Percentiles rank a stretch among this genome's conserved stretches.
phyloP scores from a whole-genome alignment of 1,140 invertebrate genomes.

The Aphelinus certus region DNA sequence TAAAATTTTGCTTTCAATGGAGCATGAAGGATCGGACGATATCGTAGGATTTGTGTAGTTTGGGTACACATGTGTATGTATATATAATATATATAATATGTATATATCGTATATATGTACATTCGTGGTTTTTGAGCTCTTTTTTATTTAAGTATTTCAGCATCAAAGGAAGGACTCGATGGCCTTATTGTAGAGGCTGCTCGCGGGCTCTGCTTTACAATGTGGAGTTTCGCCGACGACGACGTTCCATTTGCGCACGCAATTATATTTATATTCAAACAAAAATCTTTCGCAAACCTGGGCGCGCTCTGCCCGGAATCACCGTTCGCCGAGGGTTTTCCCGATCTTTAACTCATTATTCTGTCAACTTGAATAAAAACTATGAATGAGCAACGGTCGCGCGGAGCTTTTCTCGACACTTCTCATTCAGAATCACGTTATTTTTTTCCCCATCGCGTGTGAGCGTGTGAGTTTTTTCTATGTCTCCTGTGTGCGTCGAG shows the following conservation, averaged over 20 bases:
- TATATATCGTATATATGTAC: constrained; percentile 65
- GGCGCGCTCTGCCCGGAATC: constrained; percentile 21
- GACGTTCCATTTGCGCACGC: constrained; percentile 22
- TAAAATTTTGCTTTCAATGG: constrained; percentile 37
- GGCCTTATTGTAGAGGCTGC: constrained; percentile 30
- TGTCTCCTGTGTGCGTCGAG: constrained; percentile 27
- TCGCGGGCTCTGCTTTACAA: constrained; percentile 27
- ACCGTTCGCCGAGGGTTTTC: constrained; percentile 32
- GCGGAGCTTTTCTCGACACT: constrained; percentile 29
- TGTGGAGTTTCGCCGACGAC: constrained; percentile 24
- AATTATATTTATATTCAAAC: constrained; percentile 30
- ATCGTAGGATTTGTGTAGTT: constrained; percentile 53
- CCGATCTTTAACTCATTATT: constrained; percentile 12
- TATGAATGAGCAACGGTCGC: constrained; percentile 22
- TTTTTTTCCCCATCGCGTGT: neutral
- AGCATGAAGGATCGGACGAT: constrained; percentile 52
- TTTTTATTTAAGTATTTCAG: constrained; percentile 60
- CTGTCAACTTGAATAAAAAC: constrained; percentile 13
- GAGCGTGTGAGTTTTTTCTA: constrained; percentile 11
- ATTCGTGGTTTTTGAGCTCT: constrained; percentile 65
- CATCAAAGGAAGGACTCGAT: constrained; percentile 58
- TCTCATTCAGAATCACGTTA: neutral
- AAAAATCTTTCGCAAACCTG: constrained; percentile 9
- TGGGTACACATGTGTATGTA: constrained; percentile 50
- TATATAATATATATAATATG: constrained; percentile 57